These are phyloP conservation scores for Podiceps cristatus DNA, from an alignment of 2,113 vertebrate species.

Conservation along the genomic window DNA sequence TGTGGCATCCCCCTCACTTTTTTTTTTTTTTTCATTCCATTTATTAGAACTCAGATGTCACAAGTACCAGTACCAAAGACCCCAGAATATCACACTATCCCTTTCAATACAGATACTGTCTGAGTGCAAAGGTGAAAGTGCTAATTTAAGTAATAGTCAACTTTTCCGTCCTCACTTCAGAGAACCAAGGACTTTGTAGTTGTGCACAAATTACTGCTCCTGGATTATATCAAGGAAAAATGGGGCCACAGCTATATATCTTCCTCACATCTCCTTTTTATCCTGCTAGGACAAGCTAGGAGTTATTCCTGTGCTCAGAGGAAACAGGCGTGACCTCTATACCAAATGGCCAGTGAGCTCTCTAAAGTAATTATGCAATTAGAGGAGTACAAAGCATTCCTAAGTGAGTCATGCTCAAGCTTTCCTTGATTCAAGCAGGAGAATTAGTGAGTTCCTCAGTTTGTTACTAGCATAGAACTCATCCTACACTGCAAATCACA, in stretches of 20 bases:
- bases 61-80: background rate
- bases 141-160: background rate
- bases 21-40: background rate
- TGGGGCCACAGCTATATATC: background rate
- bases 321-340: constrained; percentile 49
- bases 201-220: background rate
- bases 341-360: constrained; percentile 52
- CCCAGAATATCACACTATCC: background rate
- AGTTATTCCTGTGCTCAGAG: constrained; percentile 26
- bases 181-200: background rate
- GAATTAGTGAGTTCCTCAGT: background rate
- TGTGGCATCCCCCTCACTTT: background rate
- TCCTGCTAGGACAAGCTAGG: background rate
- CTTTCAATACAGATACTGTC: background rate
- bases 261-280: constrained; percentile 3
- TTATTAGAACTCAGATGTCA: background rate
- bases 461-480: background rate
- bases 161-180: background rate
- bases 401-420: constrained; percentile 46
- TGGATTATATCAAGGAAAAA: background rate
- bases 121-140: background rate
- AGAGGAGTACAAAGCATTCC: constrained; percentile 64
- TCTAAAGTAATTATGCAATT: constrained; percentile 61
- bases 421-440: background rate
- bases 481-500: background rate